Base-by-base conservation (phyloP, 2,113 vertebrate genomes). In the Eretmochelys imbricata region DNA sequence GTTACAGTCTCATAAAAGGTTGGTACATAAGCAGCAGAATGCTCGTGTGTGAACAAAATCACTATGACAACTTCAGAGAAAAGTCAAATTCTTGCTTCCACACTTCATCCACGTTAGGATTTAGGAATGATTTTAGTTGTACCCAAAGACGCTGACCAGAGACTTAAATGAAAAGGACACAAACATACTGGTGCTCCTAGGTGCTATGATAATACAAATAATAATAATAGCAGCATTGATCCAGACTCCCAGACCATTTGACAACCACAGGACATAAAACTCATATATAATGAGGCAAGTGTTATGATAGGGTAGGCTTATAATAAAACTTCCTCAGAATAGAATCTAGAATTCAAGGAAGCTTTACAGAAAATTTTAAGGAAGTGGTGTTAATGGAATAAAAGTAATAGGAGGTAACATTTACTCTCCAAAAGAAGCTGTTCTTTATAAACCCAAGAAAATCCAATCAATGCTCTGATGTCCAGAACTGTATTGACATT, bases 311-410 rank as follows among this genome's bases (percentile, higher is more conserved):
- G 5, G 1, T 65, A 89, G 85, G 35, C 65, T 95, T 89, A 29
- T 65, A 35, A 92, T 48, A 91, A 93, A 88, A 89, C 75, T 72
- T 89, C 93, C 85, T 82, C 54, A 76, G 57, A 91, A 91, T 20
- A 85, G 92, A 96, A 92, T 8, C 35, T 90, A 93, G 87, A 93
- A 92, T 89, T 79, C 57, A 86, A 96, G 53, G 31, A 29, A 94
- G 57, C 82, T 78, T 55, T 75, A 87, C 59, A 90, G 48, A 94
- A 91, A 91, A 87, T 29, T 22, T 65, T 20, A 91, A n/a, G 53
- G 72, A 81, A 50, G 76, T 82, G 24, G 20, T 31, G 82, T 88
- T 91, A 93, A 59, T 8, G 10, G 48, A 81, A 46, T 75, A 81
- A 92, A 88, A 24, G 5, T 76, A 25, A 75, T 35, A 93, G 91